Conservation (phyloP, 92 coral and sea anemone species). For the Parazoanthus swiftii region DNA sequence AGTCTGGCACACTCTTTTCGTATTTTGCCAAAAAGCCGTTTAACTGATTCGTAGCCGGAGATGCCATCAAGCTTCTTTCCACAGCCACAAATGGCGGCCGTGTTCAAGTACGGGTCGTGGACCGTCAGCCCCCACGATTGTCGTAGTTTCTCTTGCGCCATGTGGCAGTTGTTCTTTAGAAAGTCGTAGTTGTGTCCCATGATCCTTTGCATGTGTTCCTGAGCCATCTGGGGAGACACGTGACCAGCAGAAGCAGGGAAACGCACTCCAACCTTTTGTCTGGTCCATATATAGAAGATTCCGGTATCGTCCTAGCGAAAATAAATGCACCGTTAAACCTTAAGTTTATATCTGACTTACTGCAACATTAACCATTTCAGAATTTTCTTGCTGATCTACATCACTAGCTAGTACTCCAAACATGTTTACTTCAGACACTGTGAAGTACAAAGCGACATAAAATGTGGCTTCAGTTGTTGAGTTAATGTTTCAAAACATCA, state of each 20-base stretch:
- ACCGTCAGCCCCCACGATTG: constrained; percentile 37
- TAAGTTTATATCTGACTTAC: too few species aligned
- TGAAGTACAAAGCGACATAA: not conserved
- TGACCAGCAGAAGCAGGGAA: constrained; percentile 41
- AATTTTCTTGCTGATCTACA: too few species aligned
- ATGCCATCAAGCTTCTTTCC: not conserved
- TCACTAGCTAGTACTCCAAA: too few species aligned
- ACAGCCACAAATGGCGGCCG: constrained; percentile 33
- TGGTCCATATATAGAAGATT: constrained; percentile 12
- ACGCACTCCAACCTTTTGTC: not conserved
- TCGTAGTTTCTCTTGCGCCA: constrained; percentile 57
- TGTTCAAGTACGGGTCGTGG: constrained; percentile 31
- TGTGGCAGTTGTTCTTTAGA: constrained; percentile 49
- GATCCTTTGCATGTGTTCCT: constrained; percentile 44
- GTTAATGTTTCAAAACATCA: too few species aligned
- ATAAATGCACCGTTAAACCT: not conserved
- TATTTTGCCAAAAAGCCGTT: constrained; percentile 9
- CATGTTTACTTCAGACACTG: too few species aligned
- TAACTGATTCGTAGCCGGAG: not conserved
- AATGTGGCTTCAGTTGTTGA: not conserved
- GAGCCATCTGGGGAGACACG: constrained; percentile 51
- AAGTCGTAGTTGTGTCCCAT: constrained; percentile 56
- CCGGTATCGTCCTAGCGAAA: constrained; percentile 27
- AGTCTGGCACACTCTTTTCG: not conserved
- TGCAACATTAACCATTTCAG: not conserved